These are phyloP conservation scores for Ectemnius cavifrons DNA, from an alignment of 2,888 invertebrate genomes.

Conservation along the genomic window DNA sequence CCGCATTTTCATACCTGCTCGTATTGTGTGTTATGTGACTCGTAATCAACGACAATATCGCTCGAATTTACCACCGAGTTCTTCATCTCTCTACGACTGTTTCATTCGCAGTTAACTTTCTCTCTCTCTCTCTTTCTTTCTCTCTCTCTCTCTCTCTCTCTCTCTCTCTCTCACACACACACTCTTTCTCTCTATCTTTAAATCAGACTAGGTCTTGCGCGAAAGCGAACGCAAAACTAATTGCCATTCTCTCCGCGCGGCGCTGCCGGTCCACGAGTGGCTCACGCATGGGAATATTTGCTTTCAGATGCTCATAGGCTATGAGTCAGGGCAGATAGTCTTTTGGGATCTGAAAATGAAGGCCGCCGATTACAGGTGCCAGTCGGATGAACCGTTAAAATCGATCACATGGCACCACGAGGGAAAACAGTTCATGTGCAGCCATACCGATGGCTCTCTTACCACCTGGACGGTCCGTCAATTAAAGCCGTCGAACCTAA, in stretches of 20 bases:
- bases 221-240: too few species aligned
- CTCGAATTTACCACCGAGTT: too few species aligned
- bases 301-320: slow-evolving; percentile 94
- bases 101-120: too few species aligned
- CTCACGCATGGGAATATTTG: slow-evolving; percentile 34
- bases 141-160: too few species aligned
- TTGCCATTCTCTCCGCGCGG: not conserved
- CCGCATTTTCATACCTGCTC: slow-evolving; percentile 52
- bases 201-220: too few species aligned
- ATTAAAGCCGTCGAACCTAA: slow-evolving; percentile 88
- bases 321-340: slow-evolving; percentile 95
- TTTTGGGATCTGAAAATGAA: slow-evolving; percentile 96
- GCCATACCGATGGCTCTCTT: slow-evolving; percentile 97
- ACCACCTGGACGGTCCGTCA: slow-evolving; percentile 94
- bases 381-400: slow-evolving; percentile 87
- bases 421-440: slow-evolving; percentile 97
- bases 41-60: slow-evolving; percentile 30
- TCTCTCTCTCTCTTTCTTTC: too few species aligned
- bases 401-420: slow-evolving; percentile 98
- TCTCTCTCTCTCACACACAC: too few species aligned
- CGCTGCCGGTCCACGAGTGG: not conserved
- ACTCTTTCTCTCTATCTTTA: too few species aligned
- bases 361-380: slow-evolving; percentile 91
- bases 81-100: too few species aligned
- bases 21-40: slow-evolving; percentile 51